phyloP scores from a whole-genome alignment of 2,797 vertebrate genomes.

The Catamblyrhynchus diadema region DNA sequence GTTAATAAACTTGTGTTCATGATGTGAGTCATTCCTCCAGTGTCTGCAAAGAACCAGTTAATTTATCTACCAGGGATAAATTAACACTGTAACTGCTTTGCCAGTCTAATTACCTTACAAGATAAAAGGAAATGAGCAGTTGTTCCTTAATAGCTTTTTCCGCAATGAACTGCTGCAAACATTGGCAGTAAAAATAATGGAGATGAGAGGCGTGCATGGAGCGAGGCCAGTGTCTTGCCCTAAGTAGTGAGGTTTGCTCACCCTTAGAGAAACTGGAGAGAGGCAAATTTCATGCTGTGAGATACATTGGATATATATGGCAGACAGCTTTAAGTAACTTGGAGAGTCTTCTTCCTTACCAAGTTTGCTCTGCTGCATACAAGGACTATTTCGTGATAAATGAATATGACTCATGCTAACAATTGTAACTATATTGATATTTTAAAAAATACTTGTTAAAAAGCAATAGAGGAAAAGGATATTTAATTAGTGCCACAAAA shows the following conservation, averaged over 20 bases:
- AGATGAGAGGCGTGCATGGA: not conserved
- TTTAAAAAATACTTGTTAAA: not conserved
- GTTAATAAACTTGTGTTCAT: slow-evolving; percentile 41
- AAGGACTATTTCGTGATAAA: not conserved
- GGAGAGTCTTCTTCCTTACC: not conserved
- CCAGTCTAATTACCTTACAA: slow-evolving; percentile 38
- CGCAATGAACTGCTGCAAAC: slow-evolving; percentile 7
- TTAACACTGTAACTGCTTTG: slow-evolving; percentile 51
- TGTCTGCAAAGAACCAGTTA: slow-evolving; percentile 26
- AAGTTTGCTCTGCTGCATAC: not conserved
- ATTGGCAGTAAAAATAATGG: slow-evolving; percentile 10
- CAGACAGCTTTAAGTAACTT: not conserved
- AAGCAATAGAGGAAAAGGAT: not conserved
- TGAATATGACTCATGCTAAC: not conserved
- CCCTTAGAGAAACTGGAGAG: not conserved
- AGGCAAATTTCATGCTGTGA: not conserved
- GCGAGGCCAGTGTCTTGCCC: not conserved
- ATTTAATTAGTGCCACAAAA: not conserved
- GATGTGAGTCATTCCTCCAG: slow-evolving; percentile 39
- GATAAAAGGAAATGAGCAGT: slow-evolving; percentile 47
- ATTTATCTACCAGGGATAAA: slow-evolving; percentile 58
- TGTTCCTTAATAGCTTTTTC: slow-evolving; percentile 24
- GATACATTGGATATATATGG: not conserved
- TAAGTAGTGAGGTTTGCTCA: not conserved
- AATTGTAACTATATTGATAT: not conserved